Conservation (phyloP, 2,888 invertebrate genomes). For the Callyntrura sp. region DNA sequence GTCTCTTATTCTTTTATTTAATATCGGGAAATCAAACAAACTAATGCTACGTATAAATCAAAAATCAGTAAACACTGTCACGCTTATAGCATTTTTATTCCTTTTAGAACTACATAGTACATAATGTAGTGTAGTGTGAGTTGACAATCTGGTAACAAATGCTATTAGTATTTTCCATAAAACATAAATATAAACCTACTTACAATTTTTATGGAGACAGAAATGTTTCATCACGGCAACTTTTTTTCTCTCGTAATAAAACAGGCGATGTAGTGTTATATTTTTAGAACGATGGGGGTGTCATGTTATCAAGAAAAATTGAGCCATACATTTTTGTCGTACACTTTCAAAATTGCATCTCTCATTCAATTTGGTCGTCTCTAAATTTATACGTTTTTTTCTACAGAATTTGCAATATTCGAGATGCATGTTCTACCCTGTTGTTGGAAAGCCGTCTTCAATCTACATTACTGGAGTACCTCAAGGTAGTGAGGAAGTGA, state of each 20-base stretch:
- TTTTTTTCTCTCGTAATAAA: not conserved
- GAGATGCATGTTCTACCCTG: no score
- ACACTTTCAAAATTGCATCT: not conserved
- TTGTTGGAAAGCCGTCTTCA: not conserved
- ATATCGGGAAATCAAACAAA: conserved; percentile 55
- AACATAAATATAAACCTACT: not conserved
- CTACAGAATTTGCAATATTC: no score
- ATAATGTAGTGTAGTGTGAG: not conserved
- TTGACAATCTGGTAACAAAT: not conserved
- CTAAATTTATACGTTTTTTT: no score
- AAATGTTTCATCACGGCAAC: not conserved
- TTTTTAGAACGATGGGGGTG: not conserved
- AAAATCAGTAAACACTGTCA: conserved; percentile 76
- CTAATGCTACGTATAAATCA: conserved; percentile 75
- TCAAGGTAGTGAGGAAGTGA: not conserved
- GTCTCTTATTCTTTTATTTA: not conserved
- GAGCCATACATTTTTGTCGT: not conserved
- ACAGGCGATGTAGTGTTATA: no score
- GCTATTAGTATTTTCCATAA: not conserved
- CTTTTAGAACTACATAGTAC: conserved; percentile 11
- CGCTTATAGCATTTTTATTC: conserved; percentile 30
- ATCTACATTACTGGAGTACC: not conserved
- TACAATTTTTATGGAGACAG: not conserved
- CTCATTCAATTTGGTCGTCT: not conserved
- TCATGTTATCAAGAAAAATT: not conserved